Conservation (phyloP, 1,140 invertebrate species). For the Drosophila navojoa region DNA sequence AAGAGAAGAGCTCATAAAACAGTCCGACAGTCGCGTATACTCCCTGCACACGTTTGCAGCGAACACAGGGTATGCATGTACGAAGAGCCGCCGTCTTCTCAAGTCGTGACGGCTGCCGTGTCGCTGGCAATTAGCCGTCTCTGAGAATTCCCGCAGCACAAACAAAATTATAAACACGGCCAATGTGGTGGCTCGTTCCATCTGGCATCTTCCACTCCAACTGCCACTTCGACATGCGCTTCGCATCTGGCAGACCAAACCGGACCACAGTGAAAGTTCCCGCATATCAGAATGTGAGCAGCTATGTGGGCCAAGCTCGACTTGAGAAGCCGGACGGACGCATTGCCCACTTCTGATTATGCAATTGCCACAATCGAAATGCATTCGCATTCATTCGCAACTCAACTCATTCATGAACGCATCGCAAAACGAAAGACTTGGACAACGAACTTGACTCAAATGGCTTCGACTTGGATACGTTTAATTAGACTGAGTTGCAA, state of each 20-base stretch:
- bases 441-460: conserved; percentile 34
- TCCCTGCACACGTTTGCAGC: too few relatives aligned
- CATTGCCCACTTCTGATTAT: conserved; percentile 24
- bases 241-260: conserved; percentile 84
- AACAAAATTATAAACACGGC: conserved; percentile 2
- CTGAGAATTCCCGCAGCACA: conserved; percentile 44
- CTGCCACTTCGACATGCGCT: conserved; percentile 6
- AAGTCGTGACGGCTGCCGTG: conserved; percentile 49
- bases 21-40: too few relatives aligned
- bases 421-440: conserved; percentile 43
- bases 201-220: background rate
- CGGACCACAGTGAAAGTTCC: conserved; percentile 86
- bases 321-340: conserved; percentile 1
- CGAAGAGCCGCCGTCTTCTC: background rate
- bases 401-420: conserved; percentile 25
- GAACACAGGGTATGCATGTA: background rate
- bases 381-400: conserved; percentile 13
- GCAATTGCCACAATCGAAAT: conserved; percentile 15
- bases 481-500: too few relatives aligned
- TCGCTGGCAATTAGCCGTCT: conserved; percentile 55
- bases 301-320: conserved; percentile 24
- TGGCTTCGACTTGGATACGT: too few relatives aligned
- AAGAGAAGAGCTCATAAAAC: too few relatives aligned
- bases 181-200: conserved; percentile 18
- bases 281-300: conserved; percentile 12